Conservation (phyloP, 2,113 vertebrate species). For the Oryctolagus cuniculus region DNA sequence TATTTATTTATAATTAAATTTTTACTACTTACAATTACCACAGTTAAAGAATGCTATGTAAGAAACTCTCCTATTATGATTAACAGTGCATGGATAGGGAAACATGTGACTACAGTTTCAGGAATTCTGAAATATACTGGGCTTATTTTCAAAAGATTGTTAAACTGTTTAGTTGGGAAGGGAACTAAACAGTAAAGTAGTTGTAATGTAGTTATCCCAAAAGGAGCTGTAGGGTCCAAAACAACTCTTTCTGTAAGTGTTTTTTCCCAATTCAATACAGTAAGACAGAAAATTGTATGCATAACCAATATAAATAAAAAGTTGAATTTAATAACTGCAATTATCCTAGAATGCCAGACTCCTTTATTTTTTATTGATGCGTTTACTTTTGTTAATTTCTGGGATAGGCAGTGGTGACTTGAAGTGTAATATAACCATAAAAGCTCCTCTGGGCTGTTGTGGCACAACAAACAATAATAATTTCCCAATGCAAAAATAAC, state of each 20-base stretch:
- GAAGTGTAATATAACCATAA: not conserved
- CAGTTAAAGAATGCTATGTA: not conserved
- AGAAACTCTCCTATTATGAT: not conserved
- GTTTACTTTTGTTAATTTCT: not conserved
- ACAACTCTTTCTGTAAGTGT: not conserved
- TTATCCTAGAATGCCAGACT: not conserved
- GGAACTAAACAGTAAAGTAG: not conserved
- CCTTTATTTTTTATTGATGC: not conserved
- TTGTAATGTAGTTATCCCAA: not conserved
- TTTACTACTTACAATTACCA: not conserved
- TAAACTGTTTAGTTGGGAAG: not conserved
- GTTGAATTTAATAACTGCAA: constrained; percentile 7
- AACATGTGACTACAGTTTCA: not conserved
- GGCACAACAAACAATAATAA: not conserved
- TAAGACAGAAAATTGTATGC: not conserved
- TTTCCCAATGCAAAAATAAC: not conserved
- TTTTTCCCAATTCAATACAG: not conserved
- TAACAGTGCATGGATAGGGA: not conserved
- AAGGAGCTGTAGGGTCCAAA: not conserved
- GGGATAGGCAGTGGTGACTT: not conserved
- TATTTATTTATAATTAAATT: not conserved
- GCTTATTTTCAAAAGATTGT: not conserved
- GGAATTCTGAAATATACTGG: not conserved
- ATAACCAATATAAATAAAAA: constrained; percentile 24
- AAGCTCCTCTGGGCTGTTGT: not conserved